Percentiles rank a stretch among this genome's conserved stretches.
These are phyloP conservation scores for Drosophila baimaii DNA, from an alignment of 1,140 invertebrate genomes.

Conservation along the genomic window DNA sequence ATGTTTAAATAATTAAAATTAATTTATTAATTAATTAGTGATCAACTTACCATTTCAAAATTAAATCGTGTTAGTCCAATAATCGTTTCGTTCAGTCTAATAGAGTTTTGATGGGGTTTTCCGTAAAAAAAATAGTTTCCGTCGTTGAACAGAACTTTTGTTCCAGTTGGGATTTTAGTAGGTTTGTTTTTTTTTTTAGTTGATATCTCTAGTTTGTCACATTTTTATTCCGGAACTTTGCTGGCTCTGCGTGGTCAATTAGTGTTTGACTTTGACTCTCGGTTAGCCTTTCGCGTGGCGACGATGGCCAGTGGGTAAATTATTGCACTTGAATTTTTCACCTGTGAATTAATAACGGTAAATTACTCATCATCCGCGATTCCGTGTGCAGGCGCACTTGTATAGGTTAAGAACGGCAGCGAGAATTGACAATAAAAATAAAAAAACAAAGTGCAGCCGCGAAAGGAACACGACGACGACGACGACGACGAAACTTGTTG, in stretches of 20 bases:
- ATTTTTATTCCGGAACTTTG: slow-evolving; percentile 14
- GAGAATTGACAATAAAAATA: slow-evolving; percentile 77
- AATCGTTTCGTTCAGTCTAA: slow-evolving; percentile 67
- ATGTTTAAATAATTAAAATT: neutral
- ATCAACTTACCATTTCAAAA: slow-evolving; percentile 63
- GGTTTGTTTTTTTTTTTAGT: slow-evolving; percentile 3
- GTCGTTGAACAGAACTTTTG: slow-evolving; percentile 32
- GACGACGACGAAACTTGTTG: slow-evolving; percentile 65
- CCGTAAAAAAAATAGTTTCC: neutral
- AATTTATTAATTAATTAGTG: neutral
- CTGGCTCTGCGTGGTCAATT: neutral
- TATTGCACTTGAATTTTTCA: slow-evolving; percentile 72
- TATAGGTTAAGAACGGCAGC: slow-evolving; percentile 52
- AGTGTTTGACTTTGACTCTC: slow-evolving; percentile 14
- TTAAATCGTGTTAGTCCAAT: slow-evolving; percentile 58
- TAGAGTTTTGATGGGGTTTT: slow-evolving; percentile 16
- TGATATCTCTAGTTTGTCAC: slow-evolving; percentile 19
- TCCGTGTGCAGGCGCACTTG: slow-evolving; percentile 13
- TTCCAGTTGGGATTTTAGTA: slow-evolving; percentile 23
- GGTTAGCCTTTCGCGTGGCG: slow-evolving; percentile 1
- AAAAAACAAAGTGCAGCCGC: slow-evolving; percentile 75
- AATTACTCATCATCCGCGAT: slow-evolving; percentile 64
- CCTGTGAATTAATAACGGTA: slow-evolving; percentile 77
- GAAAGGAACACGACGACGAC: slow-evolving; percentile 55
- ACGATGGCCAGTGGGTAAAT: slow-evolving; percentile 31